These are phyloP conservation scores for Lamellibrachia satsuma DNA, from an alignment of 2,888 invertebrate species.

Conservation along the genomic window DNA sequence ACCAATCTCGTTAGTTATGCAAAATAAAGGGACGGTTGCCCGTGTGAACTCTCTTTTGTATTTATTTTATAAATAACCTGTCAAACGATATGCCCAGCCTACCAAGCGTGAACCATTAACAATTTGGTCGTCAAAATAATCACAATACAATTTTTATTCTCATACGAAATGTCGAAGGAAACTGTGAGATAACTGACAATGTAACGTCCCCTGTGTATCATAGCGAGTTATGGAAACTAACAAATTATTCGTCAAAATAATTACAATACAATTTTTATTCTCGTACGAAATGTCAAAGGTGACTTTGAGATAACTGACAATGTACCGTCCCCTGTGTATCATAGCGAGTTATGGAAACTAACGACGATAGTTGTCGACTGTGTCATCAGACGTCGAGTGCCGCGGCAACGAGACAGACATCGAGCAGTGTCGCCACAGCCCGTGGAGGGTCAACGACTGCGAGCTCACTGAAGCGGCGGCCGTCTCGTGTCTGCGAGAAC, in stretches of 20 bases:
- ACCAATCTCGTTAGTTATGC: neutral
- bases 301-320: neutral
- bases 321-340: neutral
- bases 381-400: slow-evolving; percentile 51
- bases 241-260: neutral
- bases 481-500: slow-evolving; percentile 45
- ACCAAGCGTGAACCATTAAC: no score
- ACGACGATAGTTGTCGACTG: neutral
- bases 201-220: neutral
- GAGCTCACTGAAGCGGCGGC: slow-evolving; percentile 48
- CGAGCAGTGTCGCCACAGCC: slow-evolving; percentile 44
- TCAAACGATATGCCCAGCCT: no score
- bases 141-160: neutral
- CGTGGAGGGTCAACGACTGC: slow-evolving; percentile 48
- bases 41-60: neutral
- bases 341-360: neutral
- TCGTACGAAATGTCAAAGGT: neutral
- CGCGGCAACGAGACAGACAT: slow-evolving; percentile 50
- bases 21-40: neutral
- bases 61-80: no score
- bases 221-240: neutral
- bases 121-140: neutral
- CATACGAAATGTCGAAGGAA: neutral
- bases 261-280: neutral
- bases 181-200: neutral